Evolutionary conservation across 2,888 invertebrate species (phyloP).

Genomic region (Cataglyphis cursor): DNA sequence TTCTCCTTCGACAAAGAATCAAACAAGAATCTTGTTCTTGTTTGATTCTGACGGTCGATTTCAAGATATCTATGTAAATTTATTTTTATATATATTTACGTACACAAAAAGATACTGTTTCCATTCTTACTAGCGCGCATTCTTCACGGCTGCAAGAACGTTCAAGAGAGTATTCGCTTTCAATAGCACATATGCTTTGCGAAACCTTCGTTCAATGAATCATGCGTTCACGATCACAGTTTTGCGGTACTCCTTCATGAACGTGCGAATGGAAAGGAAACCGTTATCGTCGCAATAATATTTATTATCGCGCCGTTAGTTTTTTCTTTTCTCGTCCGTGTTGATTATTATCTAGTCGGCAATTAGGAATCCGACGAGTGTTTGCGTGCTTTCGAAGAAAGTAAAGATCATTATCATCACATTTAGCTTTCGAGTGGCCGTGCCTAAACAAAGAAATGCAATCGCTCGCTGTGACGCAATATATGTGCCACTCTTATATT

Average conservation of each 20-base stretch:
- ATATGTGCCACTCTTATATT: slow-evolving; percentile 8
- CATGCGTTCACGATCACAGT: slow-evolving; percentile 25
- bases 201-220: slow-evolving; percentile 49
- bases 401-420: slow-evolving; percentile 32
- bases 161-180: slow-evolving; percentile 42
- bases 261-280: slow-evolving; percentile 13
- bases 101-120: slow-evolving; percentile 15
- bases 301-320: slow-evolving; percentile 36
- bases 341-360: slow-evolving; percentile 16
- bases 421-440: background rate
- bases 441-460: slow-evolving; percentile 23
- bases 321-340: background rate
- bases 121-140: slow-evolving; percentile 27
- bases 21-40: slow-evolving; percentile 12
- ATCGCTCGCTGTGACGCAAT: slow-evolving; percentile 13
- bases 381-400: slow-evolving; percentile 38
- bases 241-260: slow-evolving; percentile 23
- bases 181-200: slow-evolving; percentile 21
- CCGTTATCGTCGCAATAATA: slow-evolving; percentile 46
- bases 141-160: slow-evolving; percentile 23
- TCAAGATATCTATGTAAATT: slow-evolving; percentile 31
- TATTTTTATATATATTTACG: background rate
- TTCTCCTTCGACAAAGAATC: background rate
- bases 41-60: slow-evolving; percentile 24
- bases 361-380: slow-evolving; percentile 37